A percentile compares a stretch with the other conserved stretches of the same genome.
These are phyloP conservation scores for Pammene fasciana DNA, from an alignment of 2,888 invertebrate species.

Conservation along the genomic window DNA sequence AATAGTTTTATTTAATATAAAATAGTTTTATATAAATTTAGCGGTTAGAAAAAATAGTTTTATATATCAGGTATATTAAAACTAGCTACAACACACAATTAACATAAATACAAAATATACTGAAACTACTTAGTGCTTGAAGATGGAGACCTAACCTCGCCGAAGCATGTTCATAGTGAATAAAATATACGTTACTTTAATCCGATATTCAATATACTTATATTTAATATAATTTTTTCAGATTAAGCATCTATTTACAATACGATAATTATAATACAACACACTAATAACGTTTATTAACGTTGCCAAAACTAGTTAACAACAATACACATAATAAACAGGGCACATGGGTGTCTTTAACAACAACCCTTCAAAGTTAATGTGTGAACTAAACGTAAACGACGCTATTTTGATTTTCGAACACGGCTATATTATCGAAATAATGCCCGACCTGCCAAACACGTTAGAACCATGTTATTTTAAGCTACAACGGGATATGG, in stretches of 20 bases:
- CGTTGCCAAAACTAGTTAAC: conserved; percentile 17
- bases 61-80: too few species aligned
- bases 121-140: too few species aligned
- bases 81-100: too few species aligned
- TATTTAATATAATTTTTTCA: too few species aligned
- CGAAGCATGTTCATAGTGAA: too few species aligned
- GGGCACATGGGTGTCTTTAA: conserved; percentile 23
- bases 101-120: too few species aligned
- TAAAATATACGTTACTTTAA: too few species aligned
- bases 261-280: neutral
- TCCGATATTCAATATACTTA: too few species aligned
- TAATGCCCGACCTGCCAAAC: neutral
- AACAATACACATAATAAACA: conserved; percentile 27
- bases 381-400: conserved; percentile 13
- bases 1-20: too few species aligned
- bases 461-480: conserved; percentile 9
- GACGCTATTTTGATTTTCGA: conserved; percentile 1
- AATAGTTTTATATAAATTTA: too few species aligned
- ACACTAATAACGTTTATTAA: neutral
- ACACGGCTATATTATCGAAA: conserved; percentile 9
- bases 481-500: conserved; percentile 1
- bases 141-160: too few species aligned
- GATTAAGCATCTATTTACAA: neutral
- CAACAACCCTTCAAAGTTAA: conserved; percentile 15
- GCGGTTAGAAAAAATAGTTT: too few species aligned